Evolutionary conservation across 1,140 invertebrate species (phyloP).

Genomic region (Lepidotrigona ventralis): DNA sequence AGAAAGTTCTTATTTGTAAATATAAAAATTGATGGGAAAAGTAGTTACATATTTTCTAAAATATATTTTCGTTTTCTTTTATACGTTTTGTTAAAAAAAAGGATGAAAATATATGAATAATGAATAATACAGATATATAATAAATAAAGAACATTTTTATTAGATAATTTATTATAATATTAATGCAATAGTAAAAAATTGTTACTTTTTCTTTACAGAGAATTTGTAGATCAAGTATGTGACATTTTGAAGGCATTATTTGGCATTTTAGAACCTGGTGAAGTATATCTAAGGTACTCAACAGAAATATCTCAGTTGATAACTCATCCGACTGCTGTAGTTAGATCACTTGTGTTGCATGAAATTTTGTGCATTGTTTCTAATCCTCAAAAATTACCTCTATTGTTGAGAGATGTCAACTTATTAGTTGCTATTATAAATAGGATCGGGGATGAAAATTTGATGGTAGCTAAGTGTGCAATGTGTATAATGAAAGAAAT

Average conservation of each 20-base stretch:
- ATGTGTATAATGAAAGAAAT: conserved; percentile 81
- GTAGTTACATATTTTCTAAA: not conserved
- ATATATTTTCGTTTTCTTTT: not conserved
- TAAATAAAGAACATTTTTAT: not conserved
- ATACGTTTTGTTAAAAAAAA: not conserved
- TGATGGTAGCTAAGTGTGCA: conserved; percentile 82
- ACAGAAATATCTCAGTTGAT: conserved; percentile 73
- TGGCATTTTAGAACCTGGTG: conserved; percentile 70
- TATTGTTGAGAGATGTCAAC: conserved; percentile 79
- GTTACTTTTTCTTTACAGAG: conserved; percentile 69
- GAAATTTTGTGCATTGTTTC: conserved; percentile 76
- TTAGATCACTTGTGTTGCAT: conserved; percentile 72
- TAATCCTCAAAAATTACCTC: conserved; percentile 67
- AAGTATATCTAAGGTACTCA: conserved; percentile 75
- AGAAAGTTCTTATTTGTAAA: no score
- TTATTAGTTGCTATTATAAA: conserved; percentile 81
- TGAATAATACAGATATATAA: not conserved
- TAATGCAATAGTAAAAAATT: not conserved
- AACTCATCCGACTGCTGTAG: conserved; percentile 69
- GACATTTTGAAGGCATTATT: conserved; percentile 76
- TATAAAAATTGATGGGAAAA: no score
- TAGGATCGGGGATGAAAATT: conserved; percentile 82
- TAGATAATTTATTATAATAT: not conserved
- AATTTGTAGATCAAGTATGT: conserved; percentile 76
- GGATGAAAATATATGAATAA: no score